phyloP scores from a whole-genome alignment of 2,888 invertebrate species.

The Cerceris rybyensis region DNA sequence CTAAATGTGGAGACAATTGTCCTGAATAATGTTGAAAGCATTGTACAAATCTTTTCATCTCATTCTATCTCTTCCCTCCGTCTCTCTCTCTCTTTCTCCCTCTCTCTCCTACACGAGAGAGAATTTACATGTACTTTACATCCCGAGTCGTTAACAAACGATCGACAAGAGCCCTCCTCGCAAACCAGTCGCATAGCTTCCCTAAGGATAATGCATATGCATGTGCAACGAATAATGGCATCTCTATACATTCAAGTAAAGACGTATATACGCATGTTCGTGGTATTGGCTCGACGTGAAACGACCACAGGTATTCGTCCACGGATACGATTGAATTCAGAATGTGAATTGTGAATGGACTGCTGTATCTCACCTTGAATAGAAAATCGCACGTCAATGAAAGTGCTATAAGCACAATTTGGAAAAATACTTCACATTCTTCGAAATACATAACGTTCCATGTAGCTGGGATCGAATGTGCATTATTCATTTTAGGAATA shows the following conservation, averaged over 20 bases:
- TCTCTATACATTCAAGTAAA: neutral
- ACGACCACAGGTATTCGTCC: slow-evolving; percentile 30
- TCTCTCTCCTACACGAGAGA: neutral
- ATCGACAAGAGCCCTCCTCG: slow-evolving; percentile 15
- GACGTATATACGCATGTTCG: slow-evolving; percentile 5
- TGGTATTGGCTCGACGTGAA: slow-evolving; percentile 36
- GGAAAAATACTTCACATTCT: neutral
- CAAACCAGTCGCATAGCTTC: neutral
- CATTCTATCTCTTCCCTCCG: too few relatives aligned
- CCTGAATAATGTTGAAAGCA: neutral
- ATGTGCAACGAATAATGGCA: slow-evolving; percentile 11
- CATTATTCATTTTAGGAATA: too few relatives aligned
- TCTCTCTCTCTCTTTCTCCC: too few relatives aligned
- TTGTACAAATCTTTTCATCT: slow-evolving; percentile 1
- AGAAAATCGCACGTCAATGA: slow-evolving; percentile 26
- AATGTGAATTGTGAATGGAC: slow-evolving; percentile 42
- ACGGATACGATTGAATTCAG: slow-evolving; percentile 38
- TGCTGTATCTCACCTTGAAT: slow-evolving; percentile 17
- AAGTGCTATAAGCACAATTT: neutral
- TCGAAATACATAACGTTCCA: too few relatives aligned
- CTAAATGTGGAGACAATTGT: slow-evolving; percentile 17
- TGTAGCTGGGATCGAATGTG: too few relatives aligned
- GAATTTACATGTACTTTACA: slow-evolving; percentile 19
- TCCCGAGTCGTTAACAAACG: slow-evolving; percentile 30
- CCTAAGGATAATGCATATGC: slow-evolving; percentile 13